phyloP scores from a whole-genome alignment of 2,113 vertebrate species.

The Glaucomys volans region DNA sequence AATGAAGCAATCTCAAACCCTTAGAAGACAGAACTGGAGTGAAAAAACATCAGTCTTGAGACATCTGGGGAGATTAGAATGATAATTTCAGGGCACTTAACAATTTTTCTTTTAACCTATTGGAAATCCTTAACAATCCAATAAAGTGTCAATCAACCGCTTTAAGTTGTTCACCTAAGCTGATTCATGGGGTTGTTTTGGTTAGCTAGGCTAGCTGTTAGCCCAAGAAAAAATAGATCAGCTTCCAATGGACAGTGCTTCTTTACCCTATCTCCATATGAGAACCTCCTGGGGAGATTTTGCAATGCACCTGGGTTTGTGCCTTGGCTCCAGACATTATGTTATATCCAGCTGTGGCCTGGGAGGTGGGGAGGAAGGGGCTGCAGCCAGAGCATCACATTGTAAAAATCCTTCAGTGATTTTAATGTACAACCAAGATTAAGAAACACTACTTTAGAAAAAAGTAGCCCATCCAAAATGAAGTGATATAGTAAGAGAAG shows the following conservation, averaged over 20 bases:
- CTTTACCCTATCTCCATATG: neutral
- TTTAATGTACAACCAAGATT: neutral
- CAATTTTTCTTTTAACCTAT: neutral
- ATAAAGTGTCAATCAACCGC: neutral
- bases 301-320: accelerated
- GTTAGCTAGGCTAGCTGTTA: neutral
- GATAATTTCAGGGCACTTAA: neutral
- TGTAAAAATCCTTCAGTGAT: neutral
- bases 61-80: neutral
- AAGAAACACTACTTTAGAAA: neutral
- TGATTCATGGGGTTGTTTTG: neutral
- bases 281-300: neutral
- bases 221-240: neutral
- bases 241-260: neutral
- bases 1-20: neutral
- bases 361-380: neutral
- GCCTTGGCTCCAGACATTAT: neutral
- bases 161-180: neutral
- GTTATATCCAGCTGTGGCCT: neutral
- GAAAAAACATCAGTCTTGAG: neutral
- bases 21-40: neutral
- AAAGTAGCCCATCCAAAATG: conserved; percentile 26
- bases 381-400: neutral
- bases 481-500: conserved; percentile 39
- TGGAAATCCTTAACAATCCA: neutral